Evolutionary conservation across 2,113 vertebrate genomes (phyloP).

Genomic region (Aptenodytes patagonicus): DNA sequence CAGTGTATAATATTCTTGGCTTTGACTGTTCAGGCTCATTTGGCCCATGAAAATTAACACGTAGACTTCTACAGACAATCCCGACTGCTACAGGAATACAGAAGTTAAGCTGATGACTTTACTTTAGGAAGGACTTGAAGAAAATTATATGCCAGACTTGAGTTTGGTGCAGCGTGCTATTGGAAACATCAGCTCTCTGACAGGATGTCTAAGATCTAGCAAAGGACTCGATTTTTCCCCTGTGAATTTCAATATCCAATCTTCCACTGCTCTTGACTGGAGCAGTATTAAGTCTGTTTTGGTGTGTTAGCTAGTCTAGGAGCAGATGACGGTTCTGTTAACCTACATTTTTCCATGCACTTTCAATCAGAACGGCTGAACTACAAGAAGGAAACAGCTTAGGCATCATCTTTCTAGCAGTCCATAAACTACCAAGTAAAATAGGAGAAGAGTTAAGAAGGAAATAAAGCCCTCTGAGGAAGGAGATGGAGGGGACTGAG

Average conservation of each 20-base stretch:
- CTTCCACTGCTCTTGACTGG: background rate
- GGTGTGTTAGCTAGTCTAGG: background rate
- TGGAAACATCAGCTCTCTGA: background rate
- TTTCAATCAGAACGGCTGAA: constrained; percentile 3
- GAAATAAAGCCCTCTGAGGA: background rate
- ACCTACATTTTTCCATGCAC: background rate
- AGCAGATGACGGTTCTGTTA: background rate
- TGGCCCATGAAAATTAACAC: background rate
- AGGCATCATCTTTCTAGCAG: constrained; percentile 43
- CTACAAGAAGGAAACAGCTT: background rate
- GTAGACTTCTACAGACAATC: background rate
- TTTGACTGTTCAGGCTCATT: background rate
- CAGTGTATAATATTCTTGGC: background rate
- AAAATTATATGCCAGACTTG: background rate
- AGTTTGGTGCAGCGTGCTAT: background rate
- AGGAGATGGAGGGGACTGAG: background rate
- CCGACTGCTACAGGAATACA: background rate
- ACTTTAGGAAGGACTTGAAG: background rate
- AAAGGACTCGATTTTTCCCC: background rate
- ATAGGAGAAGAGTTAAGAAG: background rate
- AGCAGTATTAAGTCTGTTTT: background rate
- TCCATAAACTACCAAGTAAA: constrained; percentile 34
- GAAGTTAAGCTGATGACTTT: background rate
- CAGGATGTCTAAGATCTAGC: background rate
- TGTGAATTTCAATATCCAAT: background rate